Base-by-base conservation (phyloP, 2,797 vertebrate species). In the Cyprinodon diabolis region DNA sequence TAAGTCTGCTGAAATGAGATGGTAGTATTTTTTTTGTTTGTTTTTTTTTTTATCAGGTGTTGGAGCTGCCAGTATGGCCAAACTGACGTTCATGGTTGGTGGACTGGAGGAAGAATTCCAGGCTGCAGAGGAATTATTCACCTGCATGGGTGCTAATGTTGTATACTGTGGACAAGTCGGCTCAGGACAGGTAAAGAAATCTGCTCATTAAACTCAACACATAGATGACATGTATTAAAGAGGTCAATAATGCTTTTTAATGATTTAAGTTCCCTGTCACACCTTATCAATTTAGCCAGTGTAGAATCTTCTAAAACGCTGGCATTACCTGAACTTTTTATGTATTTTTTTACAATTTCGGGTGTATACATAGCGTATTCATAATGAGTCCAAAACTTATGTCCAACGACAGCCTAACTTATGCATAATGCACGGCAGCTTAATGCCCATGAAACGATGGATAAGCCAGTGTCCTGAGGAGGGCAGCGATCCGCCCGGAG, bases 31-130 rank as follows among this genome's bases (percentile, higher is more conserved):
- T 68, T 80, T 86, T 17, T n/a, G n/a, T n/a, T n/a, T n/a, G n/a
- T 75, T 82, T 82, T 66, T 83, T 62, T 86, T 90, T 82, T 43
- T 5, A 43, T 75, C 81, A 98, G 97, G 97, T 90, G 97, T 97
- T 66, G 97, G 97, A 54, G 97, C 97, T 78, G 97, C 97, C 84
- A 96, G 93, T 78, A 85, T 96, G 91, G 97, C 96, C 87, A 98
- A 97, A 81, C 95, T 98, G 80, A 98, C 97, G 1, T 98, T 98
- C 91, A 98, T 98, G 97, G 97, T 98, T 17, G 97, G 97, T 68
- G 97, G 97, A 87, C 89, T 94, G 2, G 96, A 98, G 90, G 96
- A 96, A 70, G 97, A 98, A 87, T 98, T 97, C 92, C 91, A 96
- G 35, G 97, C 97, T 76, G 96, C 96, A 23, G 94, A 97, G 88